phyloP scores from a whole-genome alignment of 2,797 vertebrate genomes.

The Anguilla anguilla region DNA sequence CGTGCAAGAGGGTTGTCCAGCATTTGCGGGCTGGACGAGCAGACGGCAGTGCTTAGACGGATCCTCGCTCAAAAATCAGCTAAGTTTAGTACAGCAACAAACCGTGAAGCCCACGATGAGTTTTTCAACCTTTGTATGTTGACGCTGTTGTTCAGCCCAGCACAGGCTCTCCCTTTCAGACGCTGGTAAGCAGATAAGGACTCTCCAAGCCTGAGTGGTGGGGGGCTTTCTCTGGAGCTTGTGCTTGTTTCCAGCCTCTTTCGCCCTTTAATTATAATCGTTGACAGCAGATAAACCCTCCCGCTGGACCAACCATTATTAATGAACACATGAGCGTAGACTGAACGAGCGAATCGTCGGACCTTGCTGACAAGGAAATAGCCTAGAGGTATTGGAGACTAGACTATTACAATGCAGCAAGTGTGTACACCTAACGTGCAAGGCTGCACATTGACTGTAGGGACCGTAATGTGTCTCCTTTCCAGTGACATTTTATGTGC shows the following conservation, averaged over 20 bases:
- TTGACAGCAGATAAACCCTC: conserved; percentile 30
- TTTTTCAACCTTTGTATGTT: not conserved
- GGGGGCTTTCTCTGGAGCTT: not conserved
- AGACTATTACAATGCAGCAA: too few relatives aligned
- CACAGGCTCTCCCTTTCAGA: not conserved
- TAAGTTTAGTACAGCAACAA: not conserved
- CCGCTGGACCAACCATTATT: conserved; percentile 25
- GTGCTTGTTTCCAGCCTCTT: conserved; percentile 36
- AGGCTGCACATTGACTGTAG: not conserved
- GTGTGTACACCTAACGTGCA: not conserved
- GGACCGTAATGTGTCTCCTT: not conserved
- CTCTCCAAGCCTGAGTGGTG: not conserved
- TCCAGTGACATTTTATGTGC: not conserved
- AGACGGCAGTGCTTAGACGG: not conserved
- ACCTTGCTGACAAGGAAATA: conserved; percentile 39
- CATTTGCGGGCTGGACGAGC: not conserved
- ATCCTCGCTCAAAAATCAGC: not conserved
- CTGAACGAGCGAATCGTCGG: conserved; percentile 32
- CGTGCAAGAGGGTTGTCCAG: not conserved
- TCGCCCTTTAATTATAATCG: conserved; percentile 46
- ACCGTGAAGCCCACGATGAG: not conserved
- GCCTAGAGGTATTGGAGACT: conserved; percentile 31
- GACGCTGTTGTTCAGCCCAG: not conserved
- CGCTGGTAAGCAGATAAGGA: not conserved
- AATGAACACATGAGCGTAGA: conserved; percentile 45